Conservation (phyloP, 2,888 invertebrate species). For the Pterostichus madidus region DNA sequence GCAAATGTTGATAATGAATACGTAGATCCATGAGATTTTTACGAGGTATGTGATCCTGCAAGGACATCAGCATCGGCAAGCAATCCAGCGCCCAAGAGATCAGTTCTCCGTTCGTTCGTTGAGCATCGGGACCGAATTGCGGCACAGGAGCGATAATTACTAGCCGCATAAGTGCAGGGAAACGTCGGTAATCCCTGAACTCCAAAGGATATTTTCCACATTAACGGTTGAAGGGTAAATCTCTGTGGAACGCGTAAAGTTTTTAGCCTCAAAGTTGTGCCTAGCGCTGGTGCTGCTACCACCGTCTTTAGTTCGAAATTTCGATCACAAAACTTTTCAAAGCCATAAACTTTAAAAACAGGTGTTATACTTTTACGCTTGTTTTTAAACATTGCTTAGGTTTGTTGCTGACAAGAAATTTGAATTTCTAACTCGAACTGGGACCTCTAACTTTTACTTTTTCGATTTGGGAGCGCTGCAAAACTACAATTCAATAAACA, state of each 20-base stretch:
- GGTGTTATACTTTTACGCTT: conserved; percentile 66
- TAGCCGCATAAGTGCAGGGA: conserved; percentile 32
- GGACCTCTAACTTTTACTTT: conserved; percentile 38
- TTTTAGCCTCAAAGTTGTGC: conserved; percentile 52
- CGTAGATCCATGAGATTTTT: no score
- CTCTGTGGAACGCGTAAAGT: conserved; percentile 58
- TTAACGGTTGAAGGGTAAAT: conserved; percentile 65
- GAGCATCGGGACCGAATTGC: no score
- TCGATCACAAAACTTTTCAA: conserved; percentile 65
- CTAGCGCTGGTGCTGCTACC: not conserved
- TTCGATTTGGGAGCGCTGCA: conserved; percentile 15
- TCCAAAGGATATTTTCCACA: conserved; percentile 66
- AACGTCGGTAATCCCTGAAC: conserved; percentile 47
- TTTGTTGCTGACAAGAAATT: conserved; percentile 39
- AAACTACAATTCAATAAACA: conserved; percentile 45
- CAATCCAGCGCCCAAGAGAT: no score
- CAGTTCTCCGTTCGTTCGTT: no score
- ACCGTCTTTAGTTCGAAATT: conserved; percentile 43
- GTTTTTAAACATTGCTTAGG: conserved; percentile 58
- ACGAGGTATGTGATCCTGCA: no score
- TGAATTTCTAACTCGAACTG: conserved; percentile 18
- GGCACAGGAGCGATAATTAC: conserved; percentile 50
- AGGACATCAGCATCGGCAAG: no score
- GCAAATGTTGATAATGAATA: no score
- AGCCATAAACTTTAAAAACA: conserved; percentile 66